Evolutionary conservation across 1,140 invertebrate genomes (phyloP), one percentile per base, ranked within the genome.

Genomic region (Doryteuthis pealeii): DNA sequence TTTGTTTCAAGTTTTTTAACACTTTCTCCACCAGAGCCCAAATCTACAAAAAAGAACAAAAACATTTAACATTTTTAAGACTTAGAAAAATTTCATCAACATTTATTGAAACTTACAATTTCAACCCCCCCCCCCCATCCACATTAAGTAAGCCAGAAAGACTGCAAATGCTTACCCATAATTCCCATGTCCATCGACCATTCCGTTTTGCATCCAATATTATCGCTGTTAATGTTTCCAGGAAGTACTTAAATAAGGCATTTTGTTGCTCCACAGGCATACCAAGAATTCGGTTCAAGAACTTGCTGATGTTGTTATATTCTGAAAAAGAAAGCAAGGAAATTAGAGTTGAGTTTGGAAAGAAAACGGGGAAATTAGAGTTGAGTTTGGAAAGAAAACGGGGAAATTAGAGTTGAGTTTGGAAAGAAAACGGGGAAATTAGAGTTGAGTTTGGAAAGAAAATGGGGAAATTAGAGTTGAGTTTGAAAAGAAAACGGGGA

Each of bases 251-350:
- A 87, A 99, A 99, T 1, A 99, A 88, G 68, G 94, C 90, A 90
- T 99, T 99, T 88, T 99, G 98, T 72, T 99, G 86, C 35, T 96
- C 94, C 1, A 99, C 97, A 0, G 95, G 95, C 92, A 99, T 96
- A 28, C 98, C 98, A 26, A 99, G 90, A 79, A 99, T 96, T 78
- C 98, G 88, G 83, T 99, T 99, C 22, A 99, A 91, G 89, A 99
- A 99, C 89, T 99, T 99, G 76, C 95, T 96, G 91, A 99, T 99
- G 87, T 98, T 98, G 85, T 95, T 96, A 85, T 96, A 96, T 82
- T 99, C 97, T 89, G 84, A 40, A 78, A 78, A 65, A 35, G 68
- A 76, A 80, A 28, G n/a, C n/a, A n/a, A 31, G 35, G 28, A 58
- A 62, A 72, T 28, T 18, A 72, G 6, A 62, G 18, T 62, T 43